Percentiles rank a stretch among this genome's conserved stretches.
Conservation (phyloP, 2,797 vertebrate species). For the Molossus molossus region DNA sequence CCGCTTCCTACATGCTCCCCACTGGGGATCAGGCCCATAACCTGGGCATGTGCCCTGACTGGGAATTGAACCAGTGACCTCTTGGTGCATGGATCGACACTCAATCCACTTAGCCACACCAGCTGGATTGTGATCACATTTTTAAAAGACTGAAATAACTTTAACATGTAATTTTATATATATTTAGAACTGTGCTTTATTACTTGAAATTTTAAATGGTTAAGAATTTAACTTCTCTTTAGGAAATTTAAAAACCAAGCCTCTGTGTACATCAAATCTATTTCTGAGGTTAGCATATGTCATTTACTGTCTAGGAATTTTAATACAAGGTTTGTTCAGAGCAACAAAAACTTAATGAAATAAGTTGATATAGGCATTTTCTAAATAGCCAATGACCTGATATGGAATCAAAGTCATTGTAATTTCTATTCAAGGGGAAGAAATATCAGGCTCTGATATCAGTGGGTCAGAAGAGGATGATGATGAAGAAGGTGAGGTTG, state of each 20-base stretch:
- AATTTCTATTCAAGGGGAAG: slow-evolving; percentile 93
- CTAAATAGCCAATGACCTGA: neutral
- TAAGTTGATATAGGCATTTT: slow-evolving; percentile 14
- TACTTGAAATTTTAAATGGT: slow-evolving; percentile 61
- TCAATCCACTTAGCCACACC: too few relatives aligned
- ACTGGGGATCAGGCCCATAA: too few relatives aligned
- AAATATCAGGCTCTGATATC: slow-evolving; percentile 97
- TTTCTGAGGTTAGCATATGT: slow-evolving; percentile 45
- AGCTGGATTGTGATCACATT: neutral
- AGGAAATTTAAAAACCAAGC: slow-evolving; percentile 63
- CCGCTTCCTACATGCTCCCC: too few relatives aligned
- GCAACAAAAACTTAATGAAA: slow-evolving; percentile 53
- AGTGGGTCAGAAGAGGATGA: slow-evolving; percentile 98
- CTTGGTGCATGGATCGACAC: too few relatives aligned
- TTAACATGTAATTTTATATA: neutral
- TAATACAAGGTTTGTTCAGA: slow-evolving; percentile 20
- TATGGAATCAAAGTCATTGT: neutral
- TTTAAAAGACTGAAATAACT: slow-evolving; percentile 41
- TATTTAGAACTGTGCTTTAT: slow-evolving; percentile 39
- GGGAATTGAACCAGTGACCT: too few relatives aligned
- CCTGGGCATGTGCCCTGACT: too few relatives aligned
- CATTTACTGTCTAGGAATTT: neutral
- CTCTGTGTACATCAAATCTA: neutral
- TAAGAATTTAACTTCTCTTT: slow-evolving; percentile 69
- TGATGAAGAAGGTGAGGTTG: slow-evolving; percentile 94